Evolutionary conservation across 2,797 vertebrate genomes (phyloP).

Genomic region (Eutrigla gurnardus): DNA sequence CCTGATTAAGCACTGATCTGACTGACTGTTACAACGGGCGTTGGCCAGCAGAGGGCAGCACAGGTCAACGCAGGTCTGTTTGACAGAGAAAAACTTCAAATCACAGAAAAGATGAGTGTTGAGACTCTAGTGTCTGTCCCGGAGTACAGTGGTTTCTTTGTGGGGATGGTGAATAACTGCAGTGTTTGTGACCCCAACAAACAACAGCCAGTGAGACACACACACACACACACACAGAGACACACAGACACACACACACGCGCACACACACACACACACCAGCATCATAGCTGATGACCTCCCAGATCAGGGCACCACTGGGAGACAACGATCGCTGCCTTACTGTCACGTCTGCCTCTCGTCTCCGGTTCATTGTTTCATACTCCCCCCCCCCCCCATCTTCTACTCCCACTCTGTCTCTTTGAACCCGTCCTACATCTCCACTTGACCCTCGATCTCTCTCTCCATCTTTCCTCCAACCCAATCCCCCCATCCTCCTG

Average conservation of each 20-base stretch:
- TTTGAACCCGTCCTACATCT: slow-evolving; percentile 20
- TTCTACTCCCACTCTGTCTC: slow-evolving; percentile 13
- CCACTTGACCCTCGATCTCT: slow-evolving; percentile 9
- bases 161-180: slow-evolving; percentile 57
- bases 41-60: slow-evolving; percentile 73
- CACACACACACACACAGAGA: slow-evolving; percentile 6
- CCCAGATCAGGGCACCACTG: slow-evolving; percentile 41
- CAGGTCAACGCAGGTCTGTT: slow-evolving; percentile 35
- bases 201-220: slow-evolving; percentile 12
- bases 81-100: slow-evolving; percentile 33
- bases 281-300: slow-evolving; percentile 42
- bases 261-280: slow-evolving; percentile 16
- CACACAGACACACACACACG: slow-evolving; percentile 10
- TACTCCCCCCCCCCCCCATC: neutral
- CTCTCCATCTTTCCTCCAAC: slow-evolving; percentile 3
- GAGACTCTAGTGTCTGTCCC: slow-evolving; percentile 37
- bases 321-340: slow-evolving; percentile 47
- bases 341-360: slow-evolving; percentile 42
- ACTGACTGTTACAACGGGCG: too few species aligned
- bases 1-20: too few species aligned
- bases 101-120: slow-evolving; percentile 41
- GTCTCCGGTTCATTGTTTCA: slow-evolving; percentile 59
- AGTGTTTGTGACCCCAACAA: slow-evolving; percentile 36
- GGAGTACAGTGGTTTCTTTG: slow-evolving; percentile 65
- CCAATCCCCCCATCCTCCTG: neutral